Evolutionary conservation across 2,113 vertebrate species (phyloP).

Genomic region (Chaenocephalus aceratus): DNA sequence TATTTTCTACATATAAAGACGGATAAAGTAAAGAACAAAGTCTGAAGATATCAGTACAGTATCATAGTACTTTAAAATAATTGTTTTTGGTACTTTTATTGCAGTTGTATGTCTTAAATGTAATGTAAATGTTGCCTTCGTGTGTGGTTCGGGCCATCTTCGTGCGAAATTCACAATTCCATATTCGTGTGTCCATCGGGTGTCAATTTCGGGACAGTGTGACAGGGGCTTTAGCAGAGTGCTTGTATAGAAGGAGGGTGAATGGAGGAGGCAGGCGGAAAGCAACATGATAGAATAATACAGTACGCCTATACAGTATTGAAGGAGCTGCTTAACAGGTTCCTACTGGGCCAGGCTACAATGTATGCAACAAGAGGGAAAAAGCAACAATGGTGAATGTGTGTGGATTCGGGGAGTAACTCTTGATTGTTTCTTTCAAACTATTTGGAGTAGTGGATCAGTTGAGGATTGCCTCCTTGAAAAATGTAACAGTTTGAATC

Average conservation of each 20-base stretch:
- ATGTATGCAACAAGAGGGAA: constrained; percentile 20
- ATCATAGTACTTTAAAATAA: too few species aligned
- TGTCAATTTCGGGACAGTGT: too few species aligned
- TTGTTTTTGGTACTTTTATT: too few species aligned
- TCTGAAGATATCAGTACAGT: too few species aligned
- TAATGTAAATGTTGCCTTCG: too few species aligned
- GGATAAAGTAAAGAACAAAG: too few species aligned
- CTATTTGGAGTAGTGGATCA: constrained; percentile 1
- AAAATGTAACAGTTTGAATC: neutral
- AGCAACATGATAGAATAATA: constrained; percentile 59
- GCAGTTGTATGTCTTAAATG: too few species aligned
- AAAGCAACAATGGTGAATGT: constrained; percentile 7
- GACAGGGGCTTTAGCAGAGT: neutral
- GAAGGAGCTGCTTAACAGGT: constrained; percentile 21
- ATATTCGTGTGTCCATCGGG: too few species aligned
- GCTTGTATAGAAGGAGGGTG: constrained; percentile 26
- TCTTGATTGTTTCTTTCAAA: constrained; percentile 19
- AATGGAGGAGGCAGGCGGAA: constrained; percentile 66
- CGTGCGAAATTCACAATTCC: too few species aligned
- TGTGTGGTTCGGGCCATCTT: too few species aligned
- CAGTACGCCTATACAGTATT: constrained; percentile 47
- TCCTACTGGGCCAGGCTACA: constrained; percentile 16
- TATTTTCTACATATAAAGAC: too few species aligned
- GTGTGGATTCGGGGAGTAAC: neutral
- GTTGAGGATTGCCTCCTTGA: neutral